phyloP scores from a whole-genome alignment of 2,113 vertebrate species.

The Rhabdomys dilectus region DNA sequence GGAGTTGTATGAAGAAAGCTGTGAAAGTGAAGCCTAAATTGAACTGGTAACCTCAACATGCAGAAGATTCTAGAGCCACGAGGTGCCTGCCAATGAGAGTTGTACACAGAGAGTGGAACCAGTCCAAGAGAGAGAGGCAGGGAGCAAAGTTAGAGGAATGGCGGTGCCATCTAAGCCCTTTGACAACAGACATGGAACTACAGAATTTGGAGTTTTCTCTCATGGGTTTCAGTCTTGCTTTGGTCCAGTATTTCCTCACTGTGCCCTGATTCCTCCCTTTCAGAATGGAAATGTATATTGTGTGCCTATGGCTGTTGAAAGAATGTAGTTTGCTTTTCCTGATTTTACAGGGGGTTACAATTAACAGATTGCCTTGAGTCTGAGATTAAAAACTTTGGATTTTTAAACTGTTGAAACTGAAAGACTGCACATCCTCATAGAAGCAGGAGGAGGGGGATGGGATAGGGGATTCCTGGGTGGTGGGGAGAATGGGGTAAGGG shows the following conservation, averaged over 20 bases:
- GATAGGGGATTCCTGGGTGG: too few species aligned
- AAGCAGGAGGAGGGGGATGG: too few species aligned
- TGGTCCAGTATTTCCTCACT: neutral
- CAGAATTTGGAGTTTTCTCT: neutral
- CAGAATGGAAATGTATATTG: neutral
- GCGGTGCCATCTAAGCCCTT: neutral
- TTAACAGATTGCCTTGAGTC: neutral
- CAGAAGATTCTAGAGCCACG: neutral
- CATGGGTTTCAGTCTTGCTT: neutral
- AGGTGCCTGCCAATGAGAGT: neutral
- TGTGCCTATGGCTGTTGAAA: neutral
- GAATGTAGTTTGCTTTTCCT: neutral
- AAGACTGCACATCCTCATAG: neutral
- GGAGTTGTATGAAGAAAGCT: neutral
- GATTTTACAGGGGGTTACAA: neutral
- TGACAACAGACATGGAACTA: neutral
- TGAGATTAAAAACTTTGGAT: neutral
- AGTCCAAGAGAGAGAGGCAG: neutral
- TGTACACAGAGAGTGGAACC: neutral
- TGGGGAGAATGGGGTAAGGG: too few species aligned
- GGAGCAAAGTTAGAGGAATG: neutral
- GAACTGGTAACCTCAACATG: neutral
- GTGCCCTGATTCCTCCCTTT: neutral
- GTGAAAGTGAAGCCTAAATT: neutral
- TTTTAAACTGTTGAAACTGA: neutral